A percentile compares a stretch with the other conserved stretches of the same genome.
phyloP scores from a whole-genome alignment of 2,797 vertebrate species.

The Hozukius guyotensis region DNA sequence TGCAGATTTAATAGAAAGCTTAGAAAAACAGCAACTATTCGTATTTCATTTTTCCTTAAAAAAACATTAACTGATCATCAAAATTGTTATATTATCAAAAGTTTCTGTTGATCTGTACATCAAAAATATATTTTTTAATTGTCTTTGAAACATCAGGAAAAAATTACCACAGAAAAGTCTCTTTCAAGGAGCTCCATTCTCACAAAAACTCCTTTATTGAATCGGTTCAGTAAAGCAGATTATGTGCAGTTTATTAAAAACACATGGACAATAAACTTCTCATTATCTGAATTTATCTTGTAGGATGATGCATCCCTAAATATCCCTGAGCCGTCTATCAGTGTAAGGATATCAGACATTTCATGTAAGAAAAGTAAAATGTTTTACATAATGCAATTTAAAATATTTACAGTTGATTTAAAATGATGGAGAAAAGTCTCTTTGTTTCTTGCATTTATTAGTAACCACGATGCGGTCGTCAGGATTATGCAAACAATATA shows the following conservation, averaged over 20 bases:
- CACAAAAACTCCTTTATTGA: neutral
- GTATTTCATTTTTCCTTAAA: too few relatives aligned
- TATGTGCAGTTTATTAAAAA: neutral
- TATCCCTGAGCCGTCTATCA: neutral
- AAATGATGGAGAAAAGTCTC: neutral
- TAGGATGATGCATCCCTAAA: neutral
- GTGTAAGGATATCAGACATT: neutral
- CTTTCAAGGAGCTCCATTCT: neutral
- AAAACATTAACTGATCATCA: too few relatives aligned
- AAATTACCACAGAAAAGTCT: neutral
- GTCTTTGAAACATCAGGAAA: too few relatives aligned
- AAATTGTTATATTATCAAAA: too few relatives aligned
- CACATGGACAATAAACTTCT: neutral
- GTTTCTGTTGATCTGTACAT: too few relatives aligned
- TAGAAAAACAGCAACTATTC: too few relatives aligned
- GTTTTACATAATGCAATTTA: neutral
- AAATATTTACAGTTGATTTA: neutral
- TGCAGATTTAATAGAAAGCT: too few relatives aligned
- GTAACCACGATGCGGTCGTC: neutral
- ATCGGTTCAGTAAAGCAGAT: slow-evolving; percentile 7
- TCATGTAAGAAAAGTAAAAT: neutral
- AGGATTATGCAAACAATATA: slow-evolving; percentile 33
- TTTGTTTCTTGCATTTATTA: neutral
- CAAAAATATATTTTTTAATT: too few relatives aligned
- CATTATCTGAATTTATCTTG: neutral